phyloP scores from a whole-genome alignment of 2,113 vertebrate genomes.

The Pelodiscus sinensis region DNA sequence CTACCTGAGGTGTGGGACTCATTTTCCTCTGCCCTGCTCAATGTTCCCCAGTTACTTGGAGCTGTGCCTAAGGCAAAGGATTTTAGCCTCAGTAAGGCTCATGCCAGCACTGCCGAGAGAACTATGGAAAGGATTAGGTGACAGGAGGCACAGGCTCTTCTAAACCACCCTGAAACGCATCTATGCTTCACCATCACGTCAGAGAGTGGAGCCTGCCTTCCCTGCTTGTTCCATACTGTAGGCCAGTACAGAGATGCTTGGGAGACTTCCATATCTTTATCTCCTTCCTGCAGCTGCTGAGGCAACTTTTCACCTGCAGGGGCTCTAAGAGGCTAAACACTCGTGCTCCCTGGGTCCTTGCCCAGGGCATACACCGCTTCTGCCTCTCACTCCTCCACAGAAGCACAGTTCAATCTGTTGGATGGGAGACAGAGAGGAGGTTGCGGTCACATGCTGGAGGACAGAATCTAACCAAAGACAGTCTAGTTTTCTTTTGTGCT shows the following conservation, averaged over 20 bases:
- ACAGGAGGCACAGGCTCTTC: not conserved
- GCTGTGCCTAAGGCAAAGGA: too few species aligned
- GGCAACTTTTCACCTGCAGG: not conserved
- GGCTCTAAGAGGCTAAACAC: too few species aligned
- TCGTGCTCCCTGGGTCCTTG: not conserved
- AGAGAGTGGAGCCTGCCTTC: not conserved
- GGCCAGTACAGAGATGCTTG: not conserved
- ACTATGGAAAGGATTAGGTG: not conserved
- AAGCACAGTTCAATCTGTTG: not conserved
- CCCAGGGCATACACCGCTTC: not conserved
- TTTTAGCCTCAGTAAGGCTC: not conserved
- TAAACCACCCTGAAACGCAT: not conserved
- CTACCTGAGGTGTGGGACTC: not conserved
- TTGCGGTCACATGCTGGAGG: not conserved
- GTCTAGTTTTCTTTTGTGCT: not conserved
- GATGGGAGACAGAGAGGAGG: not conserved
- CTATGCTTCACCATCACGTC: not conserved
- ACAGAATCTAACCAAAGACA: not conserved
- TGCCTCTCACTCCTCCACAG: not conserved
- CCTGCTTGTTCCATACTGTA: not conserved
- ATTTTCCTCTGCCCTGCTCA: accelerated
- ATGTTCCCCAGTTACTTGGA: accelerated
- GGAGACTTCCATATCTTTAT: not conserved
- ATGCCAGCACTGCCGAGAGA: not conserved
- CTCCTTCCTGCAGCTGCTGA: not conserved